Base-by-base conservation (phyloP, 2,888 invertebrate species). In the Syrphus vitripennis region DNA sequence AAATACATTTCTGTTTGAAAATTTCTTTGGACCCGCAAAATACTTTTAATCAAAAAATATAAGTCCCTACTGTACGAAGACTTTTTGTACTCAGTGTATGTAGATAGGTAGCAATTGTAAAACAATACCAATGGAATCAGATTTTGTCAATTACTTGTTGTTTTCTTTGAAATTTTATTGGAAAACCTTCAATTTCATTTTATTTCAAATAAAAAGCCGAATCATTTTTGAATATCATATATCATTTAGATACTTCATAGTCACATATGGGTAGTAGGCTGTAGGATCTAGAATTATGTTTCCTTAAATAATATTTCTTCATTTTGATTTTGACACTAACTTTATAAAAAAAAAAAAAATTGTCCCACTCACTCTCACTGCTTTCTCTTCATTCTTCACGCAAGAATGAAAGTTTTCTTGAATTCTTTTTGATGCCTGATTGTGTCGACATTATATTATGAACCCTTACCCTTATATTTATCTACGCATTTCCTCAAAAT, bases 251-350 rank as follows among this genome's bases (percentile, higher is more conserved):
- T 6, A 50, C n/a, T 24, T 4, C 12, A 1, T 24, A 24, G 10
- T 2, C 3, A 14, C 3, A 14, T 74, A 69, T 61, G 77, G 5
- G 26, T 21, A 10, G 9, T 40, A 6, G 2, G n/a, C 2, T 3
- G 24, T 59, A 67, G 80, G 71, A 75, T 79, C 70, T 80, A 31
- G 48, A 81, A 72, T 63, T 67, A 81, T 77, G 76, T 63, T 81
- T 72, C 72, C 76, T 77, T 40, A 77, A 80, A 81, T 79, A 55
- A 81, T 72, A 77, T 81, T 75, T 77, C 76, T 81, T 77, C 45
- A 81, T 81, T 81, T 74, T 42, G 53, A 61, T 59, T 76, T 67
- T 76, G 84, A 75, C 71, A 83, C 57, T 19, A 16, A 63, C 42
- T 63, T 29, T 26, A 45, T 63, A 63, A 70, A 78, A n/a, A n/a